Conservation (phyloP, 1,140 invertebrate genomes). For the Cotesia glomerata region DNA sequence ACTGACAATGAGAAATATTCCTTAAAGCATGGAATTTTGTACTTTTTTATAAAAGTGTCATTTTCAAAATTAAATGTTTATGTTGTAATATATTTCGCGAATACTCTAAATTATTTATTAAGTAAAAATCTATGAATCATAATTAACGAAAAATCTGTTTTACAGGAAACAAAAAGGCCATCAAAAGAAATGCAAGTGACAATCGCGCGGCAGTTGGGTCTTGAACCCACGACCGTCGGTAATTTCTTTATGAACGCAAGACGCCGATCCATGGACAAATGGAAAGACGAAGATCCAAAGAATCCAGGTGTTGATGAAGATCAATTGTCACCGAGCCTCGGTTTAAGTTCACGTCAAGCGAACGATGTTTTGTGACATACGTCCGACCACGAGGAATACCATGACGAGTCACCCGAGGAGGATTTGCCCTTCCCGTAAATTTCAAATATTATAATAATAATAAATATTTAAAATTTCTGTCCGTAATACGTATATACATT, state of each 20-base stretch:
- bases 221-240: conserved; percentile 98
- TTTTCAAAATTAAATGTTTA: too few species aligned
- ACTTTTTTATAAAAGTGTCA: too few species aligned
- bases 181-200: conserved; percentile 99
- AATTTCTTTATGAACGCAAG: conserved; percentile 99
- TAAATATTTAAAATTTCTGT: neutral
- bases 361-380: conserved; percentile 64
- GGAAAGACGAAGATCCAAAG: conserved; percentile 89
- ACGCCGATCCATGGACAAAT: conserved; percentile 97
- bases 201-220: conserved; percentile 94
- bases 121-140: neutral
- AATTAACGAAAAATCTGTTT: conserved; percentile 39
- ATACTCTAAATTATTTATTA: too few species aligned
- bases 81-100: too few species aligned
- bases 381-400: conserved; percentile 64
- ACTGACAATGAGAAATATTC: too few species aligned
- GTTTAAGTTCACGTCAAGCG: conserved; percentile 59
- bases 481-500: neutral
- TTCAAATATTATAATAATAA: neutral
- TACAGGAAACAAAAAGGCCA: conserved; percentile 97
- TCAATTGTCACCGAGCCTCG: conserved; percentile 60
- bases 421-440: conserved; percentile 61
- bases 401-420: conserved; percentile 61
- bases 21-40: too few species aligned
- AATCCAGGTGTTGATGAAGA: conserved; percentile 57